Base-by-base conservation (phyloP, 1,140 invertebrate genomes). In the Hyles euphorbiae region DNA sequence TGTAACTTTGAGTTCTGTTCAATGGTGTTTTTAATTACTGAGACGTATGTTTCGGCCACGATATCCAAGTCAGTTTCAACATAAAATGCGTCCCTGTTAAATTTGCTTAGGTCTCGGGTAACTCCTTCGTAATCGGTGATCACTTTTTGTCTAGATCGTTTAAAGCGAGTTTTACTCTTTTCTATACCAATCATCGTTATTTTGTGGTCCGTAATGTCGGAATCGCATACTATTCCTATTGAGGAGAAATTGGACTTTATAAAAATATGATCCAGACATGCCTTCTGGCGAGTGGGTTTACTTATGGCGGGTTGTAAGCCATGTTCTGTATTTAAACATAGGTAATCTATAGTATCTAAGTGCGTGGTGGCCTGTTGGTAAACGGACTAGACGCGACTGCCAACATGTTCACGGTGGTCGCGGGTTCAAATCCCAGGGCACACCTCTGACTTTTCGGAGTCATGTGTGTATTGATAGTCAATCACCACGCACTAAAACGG, bases 261-360 rank as follows among this genome's bases (percentile, higher is more conserved):
- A 51, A 53, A 53, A 3, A 60, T 60, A 34, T 64, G 57, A 32
- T 64, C 62, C 9, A 60, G 43, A 11, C 57, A 60, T 8, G 57
- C 9, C 3, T 32, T 34, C 33, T 11, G 11, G 50, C 62, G 51
- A 40, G 62, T 64, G n/a, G 62, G 44, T 11, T 36, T 12, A 32
- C 53, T 64, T 32, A 64, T 64, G 9, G 58, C 62, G 1, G 62
- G 62, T 32, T 34, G 3, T 10, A 64, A 48, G 47, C 9, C 47
- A 36, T 54, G 49, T 65, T 56, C 46, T 52, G 47, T 51, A 45
- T 60, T 61, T 46, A 58, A 50, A 53, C n/a, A n/a, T n/a, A n/a
- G n/a, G n/a, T n/a, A n/a, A n/a, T n/a, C n/a, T n/a, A n/a, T n/a
- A n/a, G n/a, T n/a, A n/a, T n/a, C n/a, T n/a, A n/a, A n/a, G n/a